These are phyloP conservation scores for Limnephilus auricula DNA, from an alignment of 2,888 invertebrate species.

Conservation along the genomic window DNA sequence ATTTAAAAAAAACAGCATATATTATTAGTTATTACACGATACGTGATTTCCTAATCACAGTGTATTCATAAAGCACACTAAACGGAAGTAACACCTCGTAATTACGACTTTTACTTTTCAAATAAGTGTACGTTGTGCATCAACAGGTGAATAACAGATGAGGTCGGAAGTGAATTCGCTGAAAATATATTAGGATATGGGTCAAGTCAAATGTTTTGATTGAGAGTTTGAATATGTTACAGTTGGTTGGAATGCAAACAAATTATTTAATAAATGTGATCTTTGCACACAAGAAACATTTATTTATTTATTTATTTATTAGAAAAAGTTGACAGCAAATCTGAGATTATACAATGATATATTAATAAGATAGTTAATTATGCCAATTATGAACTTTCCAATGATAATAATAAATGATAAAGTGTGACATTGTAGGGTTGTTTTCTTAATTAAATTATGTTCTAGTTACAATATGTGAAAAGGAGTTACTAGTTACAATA, in stretches of 20 bases:
- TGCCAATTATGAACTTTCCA: too few species aligned
- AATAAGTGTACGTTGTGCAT: neutral
- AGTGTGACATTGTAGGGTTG: too few species aligned
- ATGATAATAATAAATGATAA: too few species aligned
- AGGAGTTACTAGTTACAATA: too few species aligned
- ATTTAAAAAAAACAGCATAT: neutral
- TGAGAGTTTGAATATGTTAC: neutral
- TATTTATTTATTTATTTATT: too few species aligned
- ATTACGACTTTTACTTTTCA: neutral
- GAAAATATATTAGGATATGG: neutral
- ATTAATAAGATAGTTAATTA: too few species aligned
- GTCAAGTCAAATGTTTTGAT: neutral
- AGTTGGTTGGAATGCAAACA: neutral
- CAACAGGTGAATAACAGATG: neutral
- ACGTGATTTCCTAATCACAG: neutral
- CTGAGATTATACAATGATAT: too few species aligned
- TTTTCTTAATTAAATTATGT: too few species aligned
- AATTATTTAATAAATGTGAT: too few species aligned
- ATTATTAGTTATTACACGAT: neutral
- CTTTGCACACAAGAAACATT: too few species aligned
- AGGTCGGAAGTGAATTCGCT: neutral
- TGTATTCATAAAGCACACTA: neutral
- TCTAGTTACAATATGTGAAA: too few species aligned
- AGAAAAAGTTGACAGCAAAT: too few species aligned
- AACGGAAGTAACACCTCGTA: neutral